Evolutionary conservation across 2,888 invertebrate genomes (phyloP), one percentile per base, ranked within the genome.

Genomic region (Amblyteles armatorius): DNA sequence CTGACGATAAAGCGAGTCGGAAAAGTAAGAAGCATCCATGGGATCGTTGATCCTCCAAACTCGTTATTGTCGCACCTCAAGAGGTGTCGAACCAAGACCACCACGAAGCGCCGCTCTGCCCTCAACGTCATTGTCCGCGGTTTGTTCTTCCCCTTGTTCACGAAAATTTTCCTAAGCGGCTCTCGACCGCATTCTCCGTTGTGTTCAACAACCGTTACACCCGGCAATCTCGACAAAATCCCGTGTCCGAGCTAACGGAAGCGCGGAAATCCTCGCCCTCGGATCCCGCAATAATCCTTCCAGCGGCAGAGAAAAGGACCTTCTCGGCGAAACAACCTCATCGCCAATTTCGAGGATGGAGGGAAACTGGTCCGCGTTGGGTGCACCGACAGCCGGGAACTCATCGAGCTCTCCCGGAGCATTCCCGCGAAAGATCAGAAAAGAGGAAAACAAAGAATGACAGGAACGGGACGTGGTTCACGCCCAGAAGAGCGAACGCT

Each of bases 351-450:
- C 60, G 44, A 36, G 22, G 48, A 33, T 63, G 63, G 2, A 63
- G 16, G 29, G n/a, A 71, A 69, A 81, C 60, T 80, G 72, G 52
- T 84, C 36, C 63, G 73, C 55, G 72, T 44, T 33, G 16, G 6
- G n/a, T 40, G 33, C 67, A 72, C 77, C 36, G 52, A 40, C 67
- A 73, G 67, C 36, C 50, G 80, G 73, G 78, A 78, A 52, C 74
- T 82, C 85, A 44, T 85, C 79, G 82, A 85, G 67, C 50, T 85
- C 84, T 82, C 84, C 63, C 13, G 50, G 72, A 7, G 48, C 19
- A 44, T 48, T 33, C 16, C 11, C 67, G 73, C 19, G 36, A 71
- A 55, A 72, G 73, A 22, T 22, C 57, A 6, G 19, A 33, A 68
- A 63, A 44, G 67, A 69, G 11, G 7, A 33, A 60, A 48, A 33